Base-by-base conservation (phyloP, 2,888 invertebrate species). In the Gasteruption jaculator region DNA sequence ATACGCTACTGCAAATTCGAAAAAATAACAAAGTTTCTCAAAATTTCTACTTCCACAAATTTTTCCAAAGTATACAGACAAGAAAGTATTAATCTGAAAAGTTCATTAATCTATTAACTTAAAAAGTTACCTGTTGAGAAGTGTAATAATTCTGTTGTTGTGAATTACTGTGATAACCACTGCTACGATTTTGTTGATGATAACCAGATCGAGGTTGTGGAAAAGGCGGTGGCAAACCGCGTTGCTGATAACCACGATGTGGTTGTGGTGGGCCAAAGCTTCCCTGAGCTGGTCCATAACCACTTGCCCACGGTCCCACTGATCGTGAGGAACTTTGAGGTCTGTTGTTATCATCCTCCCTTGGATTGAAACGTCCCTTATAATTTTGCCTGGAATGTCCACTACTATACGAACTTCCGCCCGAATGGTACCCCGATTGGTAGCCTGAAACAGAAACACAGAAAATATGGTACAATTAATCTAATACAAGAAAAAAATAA, bases 341-440 rank as follows among this genome's bases (percentile, higher is more conserved):
- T n/a, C n/a, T n/a, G n/a, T n/a, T n/a, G n/a, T n/a, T n/a, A n/a
- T n/a, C n/a, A n/a, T n/a, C n/a, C n/a, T n/a, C n/a, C n/a, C n/a
- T n/a, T n/a, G n/a, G n/a, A n/a, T n/a, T n/a, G n/a, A n/a, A n/a
- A n/a, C n/a, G n/a, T n/a, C n/a, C n/a, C n/a, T n/a, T n/a, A n/a
- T n/a, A n/a, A 18, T 38, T 43, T 7, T 53, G 50, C 22, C 43
- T 52, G 14, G 53, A 45, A 16, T 50, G 36, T 0, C 47, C 46
- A 7, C 46, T 58, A 16, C 49, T 52, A 46, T 57, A 53, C 11
- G 45, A 48, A 8, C 44, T 26, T 11, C 32, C 19, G 14, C 55
- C 49, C 2, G 54, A 46, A 3, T 58, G 62, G 27, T 65, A 61
- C 12, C 58, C 57, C 34, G 54, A 63, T 27, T 60, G 61, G 40